phyloP scores from a whole-genome alignment of 2,113 vertebrate species.

The Ranitomeya imitator region DNA sequence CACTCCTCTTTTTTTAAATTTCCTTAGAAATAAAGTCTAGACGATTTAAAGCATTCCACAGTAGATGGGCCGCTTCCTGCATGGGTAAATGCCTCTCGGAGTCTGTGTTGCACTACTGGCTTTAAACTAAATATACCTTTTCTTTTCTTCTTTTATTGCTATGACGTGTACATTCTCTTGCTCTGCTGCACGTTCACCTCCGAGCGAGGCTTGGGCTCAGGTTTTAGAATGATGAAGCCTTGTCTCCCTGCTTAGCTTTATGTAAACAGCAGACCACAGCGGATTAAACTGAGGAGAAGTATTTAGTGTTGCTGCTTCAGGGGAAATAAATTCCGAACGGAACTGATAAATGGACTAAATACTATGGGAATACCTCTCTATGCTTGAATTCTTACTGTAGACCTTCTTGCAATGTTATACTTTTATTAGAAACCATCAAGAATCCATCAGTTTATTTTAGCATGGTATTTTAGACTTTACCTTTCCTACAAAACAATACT shows the following conservation, averaged over 20 bases:
- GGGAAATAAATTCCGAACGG: conserved; percentile 42
- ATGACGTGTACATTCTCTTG: conserved; percentile 52
- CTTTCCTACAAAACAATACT: conserved; percentile 42
- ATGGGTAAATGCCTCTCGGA: conserved; percentile 55
- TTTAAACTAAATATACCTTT: conserved; percentile 57
- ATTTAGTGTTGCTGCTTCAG: conserved; percentile 55
- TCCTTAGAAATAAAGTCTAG: conserved; percentile 50
- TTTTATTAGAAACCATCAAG: conserved; percentile 32
- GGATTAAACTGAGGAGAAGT: conserved; percentile 44
- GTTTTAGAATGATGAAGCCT: conserved; percentile 46
- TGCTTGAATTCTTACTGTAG: conserved; percentile 55
- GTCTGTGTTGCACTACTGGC: conserved; percentile 57
- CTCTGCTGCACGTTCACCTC: conserved; percentile 51
- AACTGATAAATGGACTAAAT: conserved; percentile 46
- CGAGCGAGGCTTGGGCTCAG: conserved; percentile 50
- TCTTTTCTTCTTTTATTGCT: not conserved
- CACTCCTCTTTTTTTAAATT: not conserved
- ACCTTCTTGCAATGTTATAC: conserved; percentile 44
- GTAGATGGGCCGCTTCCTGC: conserved; percentile 54
- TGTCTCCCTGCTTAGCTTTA: conserved; percentile 58
- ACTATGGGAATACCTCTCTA: conserved; percentile 53
- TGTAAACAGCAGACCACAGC: conserved; percentile 53
- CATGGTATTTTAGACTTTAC: conserved; percentile 38
- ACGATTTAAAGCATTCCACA: conserved; percentile 54
- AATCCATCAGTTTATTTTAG: conserved; percentile 14